phyloP scores from a whole-genome alignment of 2,888 invertebrate species.

The Gari tellinella region DNA sequence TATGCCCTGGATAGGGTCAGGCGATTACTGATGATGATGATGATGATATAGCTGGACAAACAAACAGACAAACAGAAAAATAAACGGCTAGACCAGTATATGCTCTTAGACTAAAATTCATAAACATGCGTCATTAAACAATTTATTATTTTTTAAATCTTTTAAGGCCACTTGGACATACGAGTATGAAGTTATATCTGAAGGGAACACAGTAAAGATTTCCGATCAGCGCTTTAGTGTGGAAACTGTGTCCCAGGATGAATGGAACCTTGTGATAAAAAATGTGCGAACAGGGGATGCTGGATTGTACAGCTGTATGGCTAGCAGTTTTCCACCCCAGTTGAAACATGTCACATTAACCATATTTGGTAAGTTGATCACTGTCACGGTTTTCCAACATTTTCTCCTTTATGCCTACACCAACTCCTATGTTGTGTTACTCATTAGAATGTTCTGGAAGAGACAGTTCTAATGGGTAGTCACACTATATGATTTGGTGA shows the following conservation, averaged over 20 bases:
- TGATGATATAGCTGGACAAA: background rate
- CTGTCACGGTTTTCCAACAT: no score
- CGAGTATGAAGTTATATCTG: background rate
- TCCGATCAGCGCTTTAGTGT: slow-evolving; percentile 28
- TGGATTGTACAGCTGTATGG: slow-evolving; percentile 40
- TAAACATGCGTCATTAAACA: no score
- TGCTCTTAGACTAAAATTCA: no score
- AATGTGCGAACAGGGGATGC: slow-evolving; percentile 26
- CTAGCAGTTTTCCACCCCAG: slow-evolving; percentile 30
- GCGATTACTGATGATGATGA: slow-evolving; percentile 1
- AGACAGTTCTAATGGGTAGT: no score
- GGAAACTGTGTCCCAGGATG: slow-evolving; percentile 4
- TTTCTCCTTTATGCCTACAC: no score
- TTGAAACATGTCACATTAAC: slow-evolving; percentile 29
- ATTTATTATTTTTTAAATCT: no score
- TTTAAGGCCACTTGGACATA: no score
- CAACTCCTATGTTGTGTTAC: no score
- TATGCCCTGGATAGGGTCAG: slow-evolving; percentile 30
- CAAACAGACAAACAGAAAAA: no score
- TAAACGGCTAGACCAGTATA: no score
- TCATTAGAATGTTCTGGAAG: no score
- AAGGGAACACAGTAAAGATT: slow-evolving; percentile 1
- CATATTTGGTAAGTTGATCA: slow-evolving; percentile 31
- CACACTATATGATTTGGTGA: no score
- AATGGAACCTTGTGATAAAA: slow-evolving; percentile 38